These are phyloP conservation scores for Cepaea nemoralis DNA, from an alignment of 1,140 invertebrate genomes.

Conservation along the genomic window DNA sequence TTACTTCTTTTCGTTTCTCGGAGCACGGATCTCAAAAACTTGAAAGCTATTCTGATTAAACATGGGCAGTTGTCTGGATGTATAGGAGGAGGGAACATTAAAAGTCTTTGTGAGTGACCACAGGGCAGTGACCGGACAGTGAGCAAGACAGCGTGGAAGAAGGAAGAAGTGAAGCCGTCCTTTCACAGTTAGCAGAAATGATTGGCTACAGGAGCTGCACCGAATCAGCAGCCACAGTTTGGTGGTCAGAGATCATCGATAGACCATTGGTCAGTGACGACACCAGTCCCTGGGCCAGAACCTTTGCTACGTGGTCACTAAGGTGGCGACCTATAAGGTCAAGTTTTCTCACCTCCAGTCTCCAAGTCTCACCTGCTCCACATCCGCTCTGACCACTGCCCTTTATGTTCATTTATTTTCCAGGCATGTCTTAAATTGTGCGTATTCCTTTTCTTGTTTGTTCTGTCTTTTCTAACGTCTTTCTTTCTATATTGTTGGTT, in stretches of 20 bases:
- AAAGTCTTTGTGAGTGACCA: conserved; percentile 1
- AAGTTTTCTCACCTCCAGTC: not conserved
- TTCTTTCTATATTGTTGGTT: too few relatives aligned
- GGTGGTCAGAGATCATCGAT: not conserved
- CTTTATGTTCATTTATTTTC: too few relatives aligned
- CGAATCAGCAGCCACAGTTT: not conserved
- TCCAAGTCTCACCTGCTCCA: not conserved
- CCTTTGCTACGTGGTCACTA: not conserved
- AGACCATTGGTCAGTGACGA: not conserved
- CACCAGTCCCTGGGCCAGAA: not conserved
- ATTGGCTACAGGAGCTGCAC: not conserved
- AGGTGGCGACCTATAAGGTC: not conserved
- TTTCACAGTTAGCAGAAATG: not conserved
- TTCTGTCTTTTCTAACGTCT: too few relatives aligned
- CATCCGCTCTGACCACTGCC: not conserved
- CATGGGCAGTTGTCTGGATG: not conserved
- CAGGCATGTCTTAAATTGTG: too few relatives aligned
- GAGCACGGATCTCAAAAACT: not conserved
- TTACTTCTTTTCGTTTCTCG: not conserved
- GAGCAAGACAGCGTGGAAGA: not conserved
- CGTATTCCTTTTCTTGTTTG: too few relatives aligned
- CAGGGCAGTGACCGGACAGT: not conserved
- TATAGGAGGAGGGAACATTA: not conserved
- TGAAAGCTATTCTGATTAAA: not conserved
- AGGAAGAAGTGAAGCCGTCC: not conserved